Evolutionary conservation across 2,888 invertebrate genomes (phyloP), one percentile per base, ranked within the genome.

Genomic region (Anagyrus pseudococci): DNA sequence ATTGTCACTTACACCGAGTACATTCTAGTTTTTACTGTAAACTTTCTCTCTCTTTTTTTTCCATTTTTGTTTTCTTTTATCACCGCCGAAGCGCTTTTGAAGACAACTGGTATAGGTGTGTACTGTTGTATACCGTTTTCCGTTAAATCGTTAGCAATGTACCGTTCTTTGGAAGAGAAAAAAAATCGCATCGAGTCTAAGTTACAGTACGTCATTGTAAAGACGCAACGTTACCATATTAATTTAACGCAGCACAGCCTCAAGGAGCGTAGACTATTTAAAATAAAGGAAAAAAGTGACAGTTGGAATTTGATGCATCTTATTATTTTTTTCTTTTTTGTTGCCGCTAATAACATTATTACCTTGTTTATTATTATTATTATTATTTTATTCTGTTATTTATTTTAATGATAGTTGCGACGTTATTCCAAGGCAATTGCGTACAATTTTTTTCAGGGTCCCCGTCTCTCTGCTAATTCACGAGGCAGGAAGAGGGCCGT

Each of bases 391-490:
- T 7, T 47, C 23, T 56, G 22, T 47, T n/a, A 25, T 4, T 10
- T 29, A 17, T 37, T 47, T 15, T 29, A 19, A 37, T 56, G 23
- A 40, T 62, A 62, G 63, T 67, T 66, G 67, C 66, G 62, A 57
- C 25, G 63, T 68, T 71, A 67, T 70, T 71, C 67, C 60, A 65
- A 23, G n/a, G 15, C 7, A 47, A 53, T 64, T 49, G 26, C 64
- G 53, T 61, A 58, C 50, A 22, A 66, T 58, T 62, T 57, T 59
- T 56, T 58, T 55, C 52, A 41, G 52, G 52, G 64, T 71, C 67
- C 68, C 70, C 70, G 69, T 67, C 69, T 70, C 71, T 70, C 66
- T 59, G 33, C 10, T 29, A 29, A 4, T n/a, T n/a, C 33, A 37
- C 33, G 33, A 13, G 33, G 33, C 8, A 37, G 8, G 13, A 15